phyloP scores from a whole-genome alignment of 2,113 vertebrate species.

The Phyllostomus discolor region DNA sequence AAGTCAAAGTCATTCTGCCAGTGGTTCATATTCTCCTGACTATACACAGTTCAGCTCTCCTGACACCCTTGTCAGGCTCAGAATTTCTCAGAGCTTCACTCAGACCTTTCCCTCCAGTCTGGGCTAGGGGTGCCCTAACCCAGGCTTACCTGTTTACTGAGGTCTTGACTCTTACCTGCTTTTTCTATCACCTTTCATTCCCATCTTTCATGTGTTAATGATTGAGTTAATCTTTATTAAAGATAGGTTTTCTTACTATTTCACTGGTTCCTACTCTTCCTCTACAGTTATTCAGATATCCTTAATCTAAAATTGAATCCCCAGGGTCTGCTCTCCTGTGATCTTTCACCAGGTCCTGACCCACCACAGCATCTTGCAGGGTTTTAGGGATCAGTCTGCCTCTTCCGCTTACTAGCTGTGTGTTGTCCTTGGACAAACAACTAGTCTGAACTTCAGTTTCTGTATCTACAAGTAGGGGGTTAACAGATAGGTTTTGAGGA shows the following conservation, averaged over 20 bases:
- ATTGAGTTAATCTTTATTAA: background rate
- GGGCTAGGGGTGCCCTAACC: too few relatives aligned
- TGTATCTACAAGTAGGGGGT: background rate
- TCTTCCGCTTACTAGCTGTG: background rate
- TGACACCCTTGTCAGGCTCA: background rate
- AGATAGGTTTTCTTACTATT: background rate
- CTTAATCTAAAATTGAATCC: background rate
- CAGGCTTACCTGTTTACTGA: too few relatives aligned
- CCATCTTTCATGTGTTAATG: background rate
- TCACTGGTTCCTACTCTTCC: background rate
- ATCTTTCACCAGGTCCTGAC: background rate
- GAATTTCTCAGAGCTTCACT: background rate
- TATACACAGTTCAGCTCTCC: background rate
- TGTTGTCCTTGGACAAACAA: background rate
- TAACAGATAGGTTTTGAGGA: background rate
- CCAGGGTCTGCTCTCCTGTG: background rate
- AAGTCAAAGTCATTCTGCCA: background rate
- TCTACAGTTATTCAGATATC: background rate
- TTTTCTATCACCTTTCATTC: background rate
- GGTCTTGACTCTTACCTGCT: background rate
- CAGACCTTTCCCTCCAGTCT: background rate
- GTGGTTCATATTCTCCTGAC: background rate
- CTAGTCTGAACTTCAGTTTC: background rate
- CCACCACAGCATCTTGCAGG: background rate
- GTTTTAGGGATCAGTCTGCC: background rate